Evolutionary conservation across 2,888 invertebrate genomes (phyloP).

Genomic region (Exocentrus adspersus): DNA sequence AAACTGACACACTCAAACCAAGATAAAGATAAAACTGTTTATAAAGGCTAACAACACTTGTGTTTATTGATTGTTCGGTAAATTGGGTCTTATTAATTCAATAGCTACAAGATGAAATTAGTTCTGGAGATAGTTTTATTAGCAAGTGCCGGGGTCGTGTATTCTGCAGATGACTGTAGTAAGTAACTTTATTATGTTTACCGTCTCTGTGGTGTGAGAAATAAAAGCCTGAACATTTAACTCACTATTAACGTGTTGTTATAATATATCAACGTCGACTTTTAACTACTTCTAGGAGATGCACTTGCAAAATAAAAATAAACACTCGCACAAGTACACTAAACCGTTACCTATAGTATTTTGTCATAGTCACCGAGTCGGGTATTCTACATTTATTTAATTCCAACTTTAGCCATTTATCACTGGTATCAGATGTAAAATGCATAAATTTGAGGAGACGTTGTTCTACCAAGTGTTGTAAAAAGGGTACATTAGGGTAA

Average conservation of each 20-base stretch:
- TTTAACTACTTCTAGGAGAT: not conserved
- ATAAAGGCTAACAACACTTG: not conserved
- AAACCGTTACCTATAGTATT: not conserved
- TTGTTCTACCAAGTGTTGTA: not conserved
- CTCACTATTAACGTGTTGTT: not conserved
- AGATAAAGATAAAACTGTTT: constrained; percentile 11
- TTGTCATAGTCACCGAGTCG: not conserved
- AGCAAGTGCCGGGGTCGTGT: not conserved
- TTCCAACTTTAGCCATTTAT: not conserved
- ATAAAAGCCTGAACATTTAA: too few species aligned
- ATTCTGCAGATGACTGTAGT: constrained; percentile 4
- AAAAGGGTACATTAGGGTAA: too few species aligned
- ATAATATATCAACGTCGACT: not conserved
- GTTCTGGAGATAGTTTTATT: constrained; percentile 5
- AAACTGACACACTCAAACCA: not conserved
- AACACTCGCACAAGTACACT: not conserved
- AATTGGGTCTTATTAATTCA: not conserved
- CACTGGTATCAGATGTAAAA: not conserved
- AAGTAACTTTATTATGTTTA: not conserved
- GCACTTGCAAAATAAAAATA: not conserved
- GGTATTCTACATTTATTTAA: not conserved
- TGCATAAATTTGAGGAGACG: not conserved
- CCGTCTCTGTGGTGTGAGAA: not conserved
- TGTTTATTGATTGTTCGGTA: not conserved
- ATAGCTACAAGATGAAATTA: not conserved